Percentiles rank a stretch among this genome's conserved stretches.
phyloP scores from a whole-genome alignment of 2,888 invertebrate species.

The Drosophila paracracens region DNA sequence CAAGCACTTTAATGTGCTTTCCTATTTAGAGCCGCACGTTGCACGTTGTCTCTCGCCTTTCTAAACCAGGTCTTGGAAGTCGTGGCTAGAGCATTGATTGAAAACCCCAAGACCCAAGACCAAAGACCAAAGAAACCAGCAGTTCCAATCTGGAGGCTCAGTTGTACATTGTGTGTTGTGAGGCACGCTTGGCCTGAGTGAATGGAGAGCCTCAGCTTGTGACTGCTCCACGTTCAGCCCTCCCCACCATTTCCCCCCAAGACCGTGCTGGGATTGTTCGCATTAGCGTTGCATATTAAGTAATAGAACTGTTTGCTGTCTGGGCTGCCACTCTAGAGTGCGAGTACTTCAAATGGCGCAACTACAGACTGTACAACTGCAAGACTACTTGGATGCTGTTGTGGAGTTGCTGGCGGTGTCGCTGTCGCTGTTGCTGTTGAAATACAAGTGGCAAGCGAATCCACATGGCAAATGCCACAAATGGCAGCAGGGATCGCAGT shows the following conservation, averaged over 20 bases:
- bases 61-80: slow-evolving; percentile 62
- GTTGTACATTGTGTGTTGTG: slow-evolving; percentile 25
- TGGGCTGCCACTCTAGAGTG: slow-evolving; percentile 37
- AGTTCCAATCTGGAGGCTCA: slow-evolving; percentile 17
- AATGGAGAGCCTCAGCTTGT: slow-evolving; percentile 40
- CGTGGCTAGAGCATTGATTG: slow-evolving; percentile 69
- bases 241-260: slow-evolving; percentile 11
- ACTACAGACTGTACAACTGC: slow-evolving; percentile 33
- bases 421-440: slow-evolving; percentile 38
- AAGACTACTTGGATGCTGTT: slow-evolving; percentile 36
- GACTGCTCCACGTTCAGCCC: slow-evolving; percentile 23
- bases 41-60: slow-evolving; percentile 46
- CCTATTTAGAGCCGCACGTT: slow-evolving; percentile 33
- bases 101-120: slow-evolving; percentile 49
- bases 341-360: slow-evolving; percentile 56
- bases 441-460: slow-evolving; percentile 60
- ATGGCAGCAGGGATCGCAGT: slow-evolving; percentile 22
- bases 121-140: background rate
- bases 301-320: slow-evolving; percentile 75
- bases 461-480: slow-evolving; percentile 30
- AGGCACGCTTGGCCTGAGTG: slow-evolving; percentile 42
- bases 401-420: slow-evolving; percentile 15
- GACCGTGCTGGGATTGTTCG: slow-evolving; percentile 74
- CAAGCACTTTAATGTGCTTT: slow-evolving; percentile 35
- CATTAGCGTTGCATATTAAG: slow-evolving; percentile 77